These are phyloP conservation scores for Callinectes sapidus DNA, from an alignment of 2,888 invertebrate species.

Conservation along the genomic window DNA sequence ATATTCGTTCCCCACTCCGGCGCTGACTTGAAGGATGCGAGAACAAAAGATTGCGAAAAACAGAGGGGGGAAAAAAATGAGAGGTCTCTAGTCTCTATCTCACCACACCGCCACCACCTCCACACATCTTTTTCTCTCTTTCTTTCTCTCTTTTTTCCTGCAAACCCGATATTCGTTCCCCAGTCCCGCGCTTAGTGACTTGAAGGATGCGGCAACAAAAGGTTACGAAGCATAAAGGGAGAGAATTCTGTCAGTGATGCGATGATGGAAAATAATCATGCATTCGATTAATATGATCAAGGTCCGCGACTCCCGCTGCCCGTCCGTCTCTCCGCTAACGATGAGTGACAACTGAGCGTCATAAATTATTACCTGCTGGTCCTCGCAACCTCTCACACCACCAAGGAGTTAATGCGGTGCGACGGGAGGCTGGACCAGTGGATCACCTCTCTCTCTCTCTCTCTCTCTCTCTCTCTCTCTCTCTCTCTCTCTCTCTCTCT, in stretches of 20 bases:
- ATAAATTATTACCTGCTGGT: slow-evolving; percentile 12
- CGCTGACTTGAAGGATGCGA: not conserved
- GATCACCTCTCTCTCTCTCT: not conserved
- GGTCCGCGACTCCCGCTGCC: not conserved
- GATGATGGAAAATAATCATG: slow-evolving; percentile 11
- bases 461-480: not conserved
- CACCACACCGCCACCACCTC: not conserved
- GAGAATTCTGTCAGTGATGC: not conserved
- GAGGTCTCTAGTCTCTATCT: not conserved
- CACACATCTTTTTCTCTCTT: not conserved
- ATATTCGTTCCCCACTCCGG: not conserved
- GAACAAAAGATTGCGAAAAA: not conserved
- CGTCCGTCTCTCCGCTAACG: not conserved
- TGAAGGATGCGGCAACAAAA: not conserved
- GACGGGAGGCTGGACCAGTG: not conserved
- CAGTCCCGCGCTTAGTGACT: not conserved
- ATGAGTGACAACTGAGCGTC: slow-evolving; percentile 14
- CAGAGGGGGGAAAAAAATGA: not conserved
- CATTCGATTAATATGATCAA: not conserved
- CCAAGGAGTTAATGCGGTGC: not conserved
- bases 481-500: not conserved
- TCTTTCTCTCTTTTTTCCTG: slow-evolving; percentile 14
- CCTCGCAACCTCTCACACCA: not conserved
- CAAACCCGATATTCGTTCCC: slow-evolving; percentile 12
- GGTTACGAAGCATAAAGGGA: not conserved